Base-by-base conservation (phyloP, 2,888 invertebrate species). In the Polyploca ridens region DNA sequence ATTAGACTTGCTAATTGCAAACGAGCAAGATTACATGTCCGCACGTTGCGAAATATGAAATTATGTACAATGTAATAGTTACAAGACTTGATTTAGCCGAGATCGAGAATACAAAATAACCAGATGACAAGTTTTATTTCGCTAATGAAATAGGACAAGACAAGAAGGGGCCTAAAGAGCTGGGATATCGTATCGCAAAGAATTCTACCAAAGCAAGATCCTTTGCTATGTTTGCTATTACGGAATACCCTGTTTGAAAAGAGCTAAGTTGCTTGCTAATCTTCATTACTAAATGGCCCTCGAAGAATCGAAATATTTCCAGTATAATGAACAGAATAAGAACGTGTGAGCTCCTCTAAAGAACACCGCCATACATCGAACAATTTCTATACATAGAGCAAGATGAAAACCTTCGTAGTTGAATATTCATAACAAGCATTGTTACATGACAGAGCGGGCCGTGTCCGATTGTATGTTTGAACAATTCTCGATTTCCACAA, bases 401-500 rank as follows among this genome's bases (percentile, higher is more conserved):
- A 78, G 74, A 80, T 81, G 78, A 76, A 81, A 84, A 80, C 79
- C 80, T 81, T 77, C 58, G 41, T 16, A 64, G 58, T 63, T 78
- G 72, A 81, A 84, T 84, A 84, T 82, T 77, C 78, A 84, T 79
- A 62, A 72, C 70, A 11, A 63, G 69, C 69, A 83, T 85, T 86
- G 84, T 85, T 78, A 75, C 68, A 69, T 68, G 73, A 76, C 74
- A 79, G 67, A 73, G 66, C 67, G 66, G 63, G 74, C 70, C 76
- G 78, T 74, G 75, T 69, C 76, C 59, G 71, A 76, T 76, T 77
- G 73, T 69, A 57, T 62, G 70, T 78, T 77, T 68, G 69, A 71
- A 73, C 72, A 71, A 74, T 74, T 84, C 79, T 81, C 74, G 66
- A 68, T 78, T 79, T 77, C 58, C 69, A 77, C 79, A 81, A 83